Evolutionary conservation across 2,888 invertebrate species (phyloP), one percentile per base, ranked within the genome.

Genomic region (Tenthredo notha): DNA sequence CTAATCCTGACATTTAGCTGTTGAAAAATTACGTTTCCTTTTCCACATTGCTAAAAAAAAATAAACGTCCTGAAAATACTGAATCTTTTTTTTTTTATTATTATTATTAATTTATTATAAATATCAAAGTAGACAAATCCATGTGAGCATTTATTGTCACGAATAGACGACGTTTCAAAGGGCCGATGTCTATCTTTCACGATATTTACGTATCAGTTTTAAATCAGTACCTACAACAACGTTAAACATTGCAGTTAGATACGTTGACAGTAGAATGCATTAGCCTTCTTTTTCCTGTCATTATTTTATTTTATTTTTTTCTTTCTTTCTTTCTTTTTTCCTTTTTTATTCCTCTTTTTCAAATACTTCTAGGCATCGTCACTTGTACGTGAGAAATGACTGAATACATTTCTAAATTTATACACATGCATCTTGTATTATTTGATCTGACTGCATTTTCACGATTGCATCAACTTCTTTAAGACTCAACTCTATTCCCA

Each of bases 331-430:
- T 18, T 33, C 15, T 33, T 18, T 37, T n/a, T 1, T 18, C 15
- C 33, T 33, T n/a, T 70, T 37, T 70, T 37, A 2, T 70, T 7
- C n/a, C n/a, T 10, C 21, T 70, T 6, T 18, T 29, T 37, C 15
- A 18, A 37, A 9, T 7, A 33, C 15, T 18, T 18, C 37, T n/a
- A 4, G 15, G 6, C 70, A 15, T n/a, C 70, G 33, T 70, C 37
- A 70, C 70, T 33, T 70, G 70, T n/a, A 70, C 9, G 37, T 37
- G 70, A 70, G n/a, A 70, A 70, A 70, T 18, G 70, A 70, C 37
- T 70, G 29, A 37, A 33, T 70, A n/a, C n/a, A 40, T 37, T n/a
- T 33, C 37, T 70, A 6, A 40, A 33, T 40, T 70, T 18, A 9
- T 70, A 33, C 37, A 61, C 25, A 12, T 61, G 61, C 61, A 25